Base-by-base conservation (phyloP, 2,888 invertebrate species). In the Caradrina clavipalpis region DNA sequence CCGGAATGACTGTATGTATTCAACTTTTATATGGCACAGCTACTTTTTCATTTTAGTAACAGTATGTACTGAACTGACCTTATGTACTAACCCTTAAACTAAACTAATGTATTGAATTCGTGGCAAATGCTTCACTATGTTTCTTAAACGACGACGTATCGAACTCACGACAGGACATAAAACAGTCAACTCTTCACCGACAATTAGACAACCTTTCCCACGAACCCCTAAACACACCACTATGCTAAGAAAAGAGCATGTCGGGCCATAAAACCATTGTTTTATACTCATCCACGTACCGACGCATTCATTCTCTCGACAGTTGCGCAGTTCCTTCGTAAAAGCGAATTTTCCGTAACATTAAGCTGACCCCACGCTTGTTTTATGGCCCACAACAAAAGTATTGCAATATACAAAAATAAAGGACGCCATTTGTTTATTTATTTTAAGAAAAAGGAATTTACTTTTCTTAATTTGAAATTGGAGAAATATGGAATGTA, bases 341-440 rank as follows among this genome's bases (percentile, higher is more conserved):
- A 74, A 73, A 81, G 76, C 79, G 78, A 82, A 86, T 86, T 85
- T 85, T 81, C 86, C 84, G 86, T 74, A 69, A 84, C 86, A 86
- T 85, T 85, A 82, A 76, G 56, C 78, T 78, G 72, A 80, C 81
- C 72, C 69, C 61, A 73, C 68, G 57, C 70, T 85, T 85, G 85
- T 73, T 84, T 85, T 84, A 84, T 83, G 64, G 73, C 69, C 73
- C 69, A 76, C 73, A 78, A 56, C 78, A 67, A 83, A 81, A 57
- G 58, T 75, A 79, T 81, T 62, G 85, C 79, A 66, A 74, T 73
- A 80, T 54, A 69, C 72, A 76, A 77, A 76, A 73, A 74, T 76
- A 83, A 80, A 83, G 64, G 78, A 78, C 49, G 21, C 64, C 72
- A 73, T 69, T 75, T 72, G 68, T 75, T 50, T 75, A 69, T 75